Evolutionary conservation across 2,113 vertebrate species (phyloP).

Genomic region (Cricetomys ansorgei): DNA sequence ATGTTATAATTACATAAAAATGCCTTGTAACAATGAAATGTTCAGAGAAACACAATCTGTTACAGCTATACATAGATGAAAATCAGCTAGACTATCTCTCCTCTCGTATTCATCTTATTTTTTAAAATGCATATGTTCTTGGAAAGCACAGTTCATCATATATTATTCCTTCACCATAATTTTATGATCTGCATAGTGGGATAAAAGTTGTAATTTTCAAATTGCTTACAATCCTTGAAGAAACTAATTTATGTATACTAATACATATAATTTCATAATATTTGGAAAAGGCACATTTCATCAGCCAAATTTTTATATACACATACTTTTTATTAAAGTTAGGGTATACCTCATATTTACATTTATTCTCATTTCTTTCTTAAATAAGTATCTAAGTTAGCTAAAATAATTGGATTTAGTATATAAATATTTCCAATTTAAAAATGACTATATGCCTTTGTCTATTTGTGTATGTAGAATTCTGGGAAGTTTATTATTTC

Average conservation of each 20-base stretch:
- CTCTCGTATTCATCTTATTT: slow-evolving; percentile 15
- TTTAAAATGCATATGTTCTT: not conserved
- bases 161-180: not conserved
- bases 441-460: not conserved
- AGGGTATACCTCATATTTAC: not conserved
- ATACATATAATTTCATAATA: not conserved
- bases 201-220: not conserved
- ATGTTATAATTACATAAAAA: slow-evolving; percentile 68
- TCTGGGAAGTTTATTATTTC: not conserved
- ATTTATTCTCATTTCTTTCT: not conserved
- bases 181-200: not conserved
- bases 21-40: not conserved
- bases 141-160: not conserved
- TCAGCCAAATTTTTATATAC: not conserved
- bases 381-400: not conserved
- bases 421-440: not conserved
- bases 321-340: not conserved
- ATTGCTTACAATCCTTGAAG: not conserved
- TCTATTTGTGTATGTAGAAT: not conserved
- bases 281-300: not conserved
- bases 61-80: not conserved
- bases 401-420: not conserved
- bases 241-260: not conserved
- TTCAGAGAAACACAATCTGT: slow-evolving; percentile 35
- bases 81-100: not conserved